phyloP scores from a whole-genome alignment of 2,888 invertebrate species.

The Nyleta sp. region DNA sequence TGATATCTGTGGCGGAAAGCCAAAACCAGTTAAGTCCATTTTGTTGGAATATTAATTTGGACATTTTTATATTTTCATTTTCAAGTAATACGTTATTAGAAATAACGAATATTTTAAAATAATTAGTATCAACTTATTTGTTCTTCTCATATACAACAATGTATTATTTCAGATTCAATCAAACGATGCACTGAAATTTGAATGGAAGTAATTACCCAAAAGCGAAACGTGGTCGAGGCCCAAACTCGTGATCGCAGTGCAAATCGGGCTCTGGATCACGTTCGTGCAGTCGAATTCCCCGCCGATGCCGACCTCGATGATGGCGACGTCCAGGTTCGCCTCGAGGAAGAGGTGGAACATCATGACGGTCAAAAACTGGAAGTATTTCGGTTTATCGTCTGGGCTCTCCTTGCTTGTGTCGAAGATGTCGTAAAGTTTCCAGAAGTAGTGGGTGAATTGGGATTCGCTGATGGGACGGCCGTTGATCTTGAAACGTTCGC shows the following conservation, averaged over 20 bases:
- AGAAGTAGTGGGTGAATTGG: conserved; percentile 91
- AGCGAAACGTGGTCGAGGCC: conserved; percentile 94
- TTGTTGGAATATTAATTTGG: no score
- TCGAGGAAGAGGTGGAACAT: conserved; percentile 94
- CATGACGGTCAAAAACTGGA: conserved; percentile 96
- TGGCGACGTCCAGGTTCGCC: conserved; percentile 94
- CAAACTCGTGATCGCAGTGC: conserved; percentile 95
- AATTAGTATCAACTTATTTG: no score
- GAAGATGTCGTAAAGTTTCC: conserved; percentile 89
- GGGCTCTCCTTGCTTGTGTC: conserved; percentile 84
- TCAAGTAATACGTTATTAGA: no score
- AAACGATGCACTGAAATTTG: no score
- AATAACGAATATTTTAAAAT: no score
- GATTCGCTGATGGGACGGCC: conserved; percentile 90
- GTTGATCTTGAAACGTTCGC: conserved; percentile 95
- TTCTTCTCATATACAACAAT: no score
- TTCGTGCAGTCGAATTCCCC: conserved; percentile 98
- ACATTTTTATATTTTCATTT: no score
- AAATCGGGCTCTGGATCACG: conserved; percentile 91
- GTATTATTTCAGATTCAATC: no score
- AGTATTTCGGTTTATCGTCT: conserved; percentile 94
- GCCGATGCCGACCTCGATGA: conserved; percentile 99
- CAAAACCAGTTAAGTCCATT: no score
- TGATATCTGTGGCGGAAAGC: no score
- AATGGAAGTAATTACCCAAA: no score